Base-by-base conservation (phyloP, 2,113 vertebrate genomes). In the Cheilinus undulatus region DNA sequence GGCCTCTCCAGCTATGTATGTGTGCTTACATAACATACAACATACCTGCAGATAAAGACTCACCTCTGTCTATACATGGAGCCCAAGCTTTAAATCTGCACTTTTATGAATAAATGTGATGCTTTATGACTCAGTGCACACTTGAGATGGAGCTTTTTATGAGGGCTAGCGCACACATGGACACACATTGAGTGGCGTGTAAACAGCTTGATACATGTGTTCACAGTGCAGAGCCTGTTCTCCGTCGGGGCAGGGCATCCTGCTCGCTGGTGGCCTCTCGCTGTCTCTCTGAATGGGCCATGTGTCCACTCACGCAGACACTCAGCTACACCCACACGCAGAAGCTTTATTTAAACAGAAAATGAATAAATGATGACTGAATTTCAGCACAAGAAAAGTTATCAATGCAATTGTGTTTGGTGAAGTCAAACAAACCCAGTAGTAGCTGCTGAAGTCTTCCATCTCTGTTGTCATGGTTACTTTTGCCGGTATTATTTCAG, bases 191-290 rank as follows among this genome's bases (percentile, higher is more conserved):
- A 56, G 34, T 32, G 0, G 30, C 71, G 63, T 30, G 69, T 53
- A 43, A 85, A 57, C 78, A 68, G 54, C 65, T 46, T 69, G 76
- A 48, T 61, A 71, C 59, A 15, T 80, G 82, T 80, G 78, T 43
- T 80, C 68, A 86, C 87, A 86, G 66, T 68, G 73, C 75, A 38
- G 67, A 61, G 84, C 90, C 87, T 90, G 88, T 90, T 89, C 88
- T 91, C 88, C 87, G 20, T 8, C 14, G 0, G 80, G 81, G 78
- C 88, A 76, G 83, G 87, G 85, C 87, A 88, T 89, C 88, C 90
- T 78, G 87, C 88, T 85, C 67, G 1, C 59, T 9, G 22, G 49
- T 60, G 79, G 77, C 69, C 85, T 77, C n/a, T 23, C 53, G 63
- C 70, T 48, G 61, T 63, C 50, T 67, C 65, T 54, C 43, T 88